Conservation (phyloP, 2,888 invertebrate species). For the Melanophora roralis region DNA sequence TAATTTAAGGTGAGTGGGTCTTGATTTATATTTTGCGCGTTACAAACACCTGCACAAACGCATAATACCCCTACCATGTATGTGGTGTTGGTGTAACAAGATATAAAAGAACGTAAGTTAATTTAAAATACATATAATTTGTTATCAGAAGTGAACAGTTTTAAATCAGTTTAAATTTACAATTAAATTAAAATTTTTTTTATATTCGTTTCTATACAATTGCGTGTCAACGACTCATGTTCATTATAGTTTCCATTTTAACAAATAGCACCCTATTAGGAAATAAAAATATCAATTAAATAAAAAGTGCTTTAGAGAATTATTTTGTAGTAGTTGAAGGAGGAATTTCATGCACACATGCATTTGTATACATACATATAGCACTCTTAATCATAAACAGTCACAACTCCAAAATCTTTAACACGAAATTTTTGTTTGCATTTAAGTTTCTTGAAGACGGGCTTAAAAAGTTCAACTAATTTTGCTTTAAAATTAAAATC, state of each 20-base stretch:
- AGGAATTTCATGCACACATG: slow-evolving; percentile 45
- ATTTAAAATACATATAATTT: slow-evolving; percentile 6
- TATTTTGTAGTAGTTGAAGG: background rate
- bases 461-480: too few relatives aligned
- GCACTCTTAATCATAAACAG: too few relatives aligned
- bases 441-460: too few relatives aligned
- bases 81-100: too few relatives aligned
- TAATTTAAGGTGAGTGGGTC: too few relatives aligned
- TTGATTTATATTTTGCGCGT: too few relatives aligned
- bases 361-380: too few relatives aligned
- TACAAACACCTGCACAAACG: too few relatives aligned
- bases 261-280: background rate
- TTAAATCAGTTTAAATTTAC: background rate
- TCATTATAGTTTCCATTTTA: background rate
- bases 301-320: background rate
- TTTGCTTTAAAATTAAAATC: too few relatives aligned
- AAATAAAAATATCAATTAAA: background rate
- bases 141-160: slow-evolving; percentile 4
- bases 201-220: slow-evolving; percentile 5
- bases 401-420: too few relatives aligned
- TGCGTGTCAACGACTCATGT: slow-evolving; percentile 49
- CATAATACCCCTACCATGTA: too few relatives aligned
- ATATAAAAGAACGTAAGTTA: slow-evolving; percentile 13
- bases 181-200: background rate
- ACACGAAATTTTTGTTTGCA: too few relatives aligned